Conservation (phyloP, 2,113 vertebrate species). For the Tragulus kanchil region DNA sequence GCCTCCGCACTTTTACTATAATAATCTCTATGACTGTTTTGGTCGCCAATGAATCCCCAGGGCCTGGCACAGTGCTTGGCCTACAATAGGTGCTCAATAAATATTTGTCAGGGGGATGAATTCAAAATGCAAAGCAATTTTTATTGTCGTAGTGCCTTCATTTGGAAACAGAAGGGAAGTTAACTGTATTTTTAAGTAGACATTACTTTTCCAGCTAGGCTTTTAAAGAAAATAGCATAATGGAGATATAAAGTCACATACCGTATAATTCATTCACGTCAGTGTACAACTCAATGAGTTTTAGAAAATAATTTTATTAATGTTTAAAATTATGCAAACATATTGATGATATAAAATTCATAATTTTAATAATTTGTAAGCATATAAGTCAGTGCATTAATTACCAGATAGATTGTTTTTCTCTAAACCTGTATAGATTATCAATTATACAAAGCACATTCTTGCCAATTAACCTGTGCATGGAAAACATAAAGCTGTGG, state of each 20-base stretch:
- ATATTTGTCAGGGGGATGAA: not conserved
- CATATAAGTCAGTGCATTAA: not conserved
- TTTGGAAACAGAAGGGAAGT: slow-evolving; percentile 44
- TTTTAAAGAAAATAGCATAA: slow-evolving; percentile 32
- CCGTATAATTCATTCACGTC: not conserved
- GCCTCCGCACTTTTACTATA: not conserved
- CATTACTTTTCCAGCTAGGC: not conserved
- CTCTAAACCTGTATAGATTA: not conserved
- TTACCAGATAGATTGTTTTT: not conserved
- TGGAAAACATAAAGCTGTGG: not conserved
- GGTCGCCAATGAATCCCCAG: not conserved
- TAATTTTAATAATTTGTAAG: not conserved
- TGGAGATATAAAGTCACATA: not conserved
- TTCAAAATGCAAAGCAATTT: slow-evolving; percentile 1
- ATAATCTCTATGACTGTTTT: not conserved
- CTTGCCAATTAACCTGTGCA: not conserved
- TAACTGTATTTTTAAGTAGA: slow-evolving; percentile 45
- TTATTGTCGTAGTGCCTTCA: not conserved
- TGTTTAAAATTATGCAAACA: not conserved
- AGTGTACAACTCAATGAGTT: not conserved
- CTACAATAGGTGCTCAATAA: not conserved
- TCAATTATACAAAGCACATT: slow-evolving; percentile 8
- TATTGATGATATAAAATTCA: not conserved
- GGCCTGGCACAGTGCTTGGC: not conserved
- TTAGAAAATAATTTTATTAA: not conserved